Percentiles rank a stretch among this genome's conserved stretches.
Conservation (phyloP, 2,888 invertebrate species). For the Rhorus exstirpatorius region DNA sequence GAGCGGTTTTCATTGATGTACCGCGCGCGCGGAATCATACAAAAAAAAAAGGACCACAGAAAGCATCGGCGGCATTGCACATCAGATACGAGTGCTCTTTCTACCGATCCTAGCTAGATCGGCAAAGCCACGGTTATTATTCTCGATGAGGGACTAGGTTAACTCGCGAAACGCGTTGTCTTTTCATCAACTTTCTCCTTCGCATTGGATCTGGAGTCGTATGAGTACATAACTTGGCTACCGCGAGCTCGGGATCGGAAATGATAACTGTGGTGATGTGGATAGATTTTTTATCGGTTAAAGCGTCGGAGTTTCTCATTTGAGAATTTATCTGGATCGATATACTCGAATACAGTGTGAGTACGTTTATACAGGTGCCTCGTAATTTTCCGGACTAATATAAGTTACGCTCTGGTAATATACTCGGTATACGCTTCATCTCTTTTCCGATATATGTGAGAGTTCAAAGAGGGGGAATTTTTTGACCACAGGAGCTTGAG, state of each 20-base stretch:
- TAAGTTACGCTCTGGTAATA: constrained; percentile 2
- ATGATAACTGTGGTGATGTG: constrained; percentile 3
- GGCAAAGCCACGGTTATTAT: constrained; percentile 28
- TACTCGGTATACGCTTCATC: constrained; percentile 10
- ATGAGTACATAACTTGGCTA: too few relatives aligned
- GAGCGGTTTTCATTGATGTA: constrained; percentile 73
- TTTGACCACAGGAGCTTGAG: constrained; percentile 4
- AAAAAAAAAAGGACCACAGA: constrained; percentile 53
- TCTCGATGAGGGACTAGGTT: constrained; percentile 31
- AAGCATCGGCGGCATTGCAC: constrained; percentile 46
- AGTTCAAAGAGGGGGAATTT: constrained; percentile 11
- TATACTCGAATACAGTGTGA: background rate
- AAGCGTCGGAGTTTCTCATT: background rate
- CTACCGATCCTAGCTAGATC: constrained; percentile 1
- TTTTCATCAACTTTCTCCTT: too few relatives aligned
- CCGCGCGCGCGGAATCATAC: constrained; percentile 68
- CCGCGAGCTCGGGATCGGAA: background rate
- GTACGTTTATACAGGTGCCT: constrained; percentile 26
- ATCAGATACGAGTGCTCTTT: constrained; percentile 18
- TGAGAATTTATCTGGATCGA: constrained; percentile 35
- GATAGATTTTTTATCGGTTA: constrained; percentile 25
- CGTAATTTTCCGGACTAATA: constrained; percentile 40
- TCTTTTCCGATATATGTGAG: background rate
- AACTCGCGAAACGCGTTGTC: constrained; percentile 15
- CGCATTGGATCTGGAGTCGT: too few relatives aligned